Base-by-base conservation (phyloP, 1,140 invertebrate genomes). In the Tetranychus urticae region DNA sequence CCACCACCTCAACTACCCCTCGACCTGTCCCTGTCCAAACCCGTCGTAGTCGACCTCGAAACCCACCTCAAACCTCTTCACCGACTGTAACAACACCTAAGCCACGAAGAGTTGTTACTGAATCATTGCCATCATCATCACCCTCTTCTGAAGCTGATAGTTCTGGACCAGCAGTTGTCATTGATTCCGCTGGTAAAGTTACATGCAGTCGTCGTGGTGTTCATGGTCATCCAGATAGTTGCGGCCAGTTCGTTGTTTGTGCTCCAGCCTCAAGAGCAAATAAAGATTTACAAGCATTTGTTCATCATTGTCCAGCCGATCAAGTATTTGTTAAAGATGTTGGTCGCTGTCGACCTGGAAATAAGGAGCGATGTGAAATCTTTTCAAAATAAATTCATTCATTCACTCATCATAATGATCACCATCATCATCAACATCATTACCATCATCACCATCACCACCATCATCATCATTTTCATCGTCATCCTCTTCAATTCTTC, bases 231-330 rank as follows among this genome's bases (percentile, higher is more conserved):
- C 68, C 68, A 0, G 62, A 64, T 14, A 67, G 66, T 47, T 69
- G 68, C 58, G 63, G 65, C 35, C 66, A 65, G 61, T 69, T 69
- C 55, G 61, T 69, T 39, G 68, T 69, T 13, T 69, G 68, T 39
- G 68, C 67, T 4, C 68, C 68, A 45, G 61, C 65, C 1, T 52
- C 50, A 31, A n/a, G 50, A 52, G 37, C 23, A 23, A 61, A 57
- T 4, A 58, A 63, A n/a, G 63, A 60, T 8, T 61, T 66, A 5
- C 60, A 63, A 7, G 61, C 67, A 2, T 65, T 63, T 23, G 62
- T 63, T 2, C 68, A 68, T 59, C 64, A 68, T 52, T 69, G 68
- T 64, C 68, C 68, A 31, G 63, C 67, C 39, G 61, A 67, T 8
- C 65, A 65, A 12, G 60, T 64, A 10, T 69, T 68, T 50, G 58